Evolutionary conservation across 2,113 vertebrate species (phyloP), one percentile per base, ranked within the genome.

Genomic region (Cavia aperea): DNA sequence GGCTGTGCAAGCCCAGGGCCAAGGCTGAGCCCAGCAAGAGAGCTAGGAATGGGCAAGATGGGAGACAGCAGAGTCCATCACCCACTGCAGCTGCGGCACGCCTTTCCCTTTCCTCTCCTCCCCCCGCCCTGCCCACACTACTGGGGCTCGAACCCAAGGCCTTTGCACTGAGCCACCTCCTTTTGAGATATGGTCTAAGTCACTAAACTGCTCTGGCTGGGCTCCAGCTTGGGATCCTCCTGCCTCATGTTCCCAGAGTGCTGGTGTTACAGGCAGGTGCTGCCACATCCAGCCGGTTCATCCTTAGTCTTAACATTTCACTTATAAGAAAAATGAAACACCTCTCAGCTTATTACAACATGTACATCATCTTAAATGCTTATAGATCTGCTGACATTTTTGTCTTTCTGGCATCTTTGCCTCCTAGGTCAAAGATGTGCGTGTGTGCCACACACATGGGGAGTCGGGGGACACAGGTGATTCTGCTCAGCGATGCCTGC

Each of bases 341-440:
- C 2, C 54, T 83, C 39, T 79, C 78, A 13, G 51, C 9, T 87
- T 82, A 83, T 65, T 33, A 82, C 7, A 86, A 51, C 81, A 63
- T 77, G 87, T 63, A 21, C 18, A 46, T 87, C 13, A 66, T 39
- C 54, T 72, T n/a, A 5, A n/a, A 21, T 65, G 83, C 19, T 51
- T 39, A 70, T 65, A 39, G 54, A 66, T 49, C 49, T 86, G 63
- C 39, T 72, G 33, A 54, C 81, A 73, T 81, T 84, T 94, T 62
- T 56, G 15, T 91, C 54, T 63, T n/a, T 77, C 89, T 81, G 43
- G 46, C 89, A 79, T 2, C 4, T 87, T 49, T 81, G 77, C 62
- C 65, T 70, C 65, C 72, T 77, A 31, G 19, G 75, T 31, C n/a
- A 4, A 39, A 78, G 58, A 12, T 19, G 26, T 31, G 62, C 5